These are phyloP conservation scores for Elachura formosa DNA, from an alignment of 2,113 vertebrate species.

Conservation along the genomic window DNA sequence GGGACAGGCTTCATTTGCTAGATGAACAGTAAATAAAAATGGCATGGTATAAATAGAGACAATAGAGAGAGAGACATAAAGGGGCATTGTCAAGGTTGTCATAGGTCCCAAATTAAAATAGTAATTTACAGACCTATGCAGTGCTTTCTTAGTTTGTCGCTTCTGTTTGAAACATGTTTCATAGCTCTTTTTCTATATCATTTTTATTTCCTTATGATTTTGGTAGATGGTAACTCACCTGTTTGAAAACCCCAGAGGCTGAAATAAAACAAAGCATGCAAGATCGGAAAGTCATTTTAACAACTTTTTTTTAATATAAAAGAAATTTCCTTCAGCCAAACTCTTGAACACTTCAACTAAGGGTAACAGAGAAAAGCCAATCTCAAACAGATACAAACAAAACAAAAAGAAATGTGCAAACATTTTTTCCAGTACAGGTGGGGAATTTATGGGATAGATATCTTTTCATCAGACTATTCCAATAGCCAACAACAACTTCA, in stretches of 20 bases:
- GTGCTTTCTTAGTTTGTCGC: not conserved
- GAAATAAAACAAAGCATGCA: conserved; percentile 57
- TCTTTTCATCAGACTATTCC: not conserved
- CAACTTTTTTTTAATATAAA: conserved; percentile 49
- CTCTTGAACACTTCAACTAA: not conserved
- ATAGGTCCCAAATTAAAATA: conserved; percentile 44
- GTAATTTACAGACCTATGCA: not conserved
- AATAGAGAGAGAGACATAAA: conserved; percentile 9
- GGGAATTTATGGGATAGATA: not conserved
- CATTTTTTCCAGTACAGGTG: not conserved
- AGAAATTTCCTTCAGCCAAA: conserved; percentile 40
- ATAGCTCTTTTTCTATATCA: conserved; percentile 3
- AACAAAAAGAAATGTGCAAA: not conserved
- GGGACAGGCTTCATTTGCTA: conserved; percentile 29
- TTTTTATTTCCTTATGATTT: conserved; percentile 53
- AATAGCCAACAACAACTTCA: not conserved
- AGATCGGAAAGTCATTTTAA: conserved; percentile 39
- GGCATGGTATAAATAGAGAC: conserved; percentile 30
- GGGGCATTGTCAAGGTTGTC: conserved; percentile 26
- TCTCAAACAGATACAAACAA: conserved; percentile 15
- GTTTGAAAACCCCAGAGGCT: conserved; percentile 43
- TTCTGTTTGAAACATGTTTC: conserved; percentile 25
- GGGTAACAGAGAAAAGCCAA: not conserved
- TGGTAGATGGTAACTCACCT: conserved; percentile 39
- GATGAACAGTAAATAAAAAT: conserved; percentile 57